Percentiles rank a stretch among this genome's conserved stretches.
Evolutionary conservation across 2,797 vertebrate species (phyloP).

Genomic region (Cheirogaleus major): DNA sequence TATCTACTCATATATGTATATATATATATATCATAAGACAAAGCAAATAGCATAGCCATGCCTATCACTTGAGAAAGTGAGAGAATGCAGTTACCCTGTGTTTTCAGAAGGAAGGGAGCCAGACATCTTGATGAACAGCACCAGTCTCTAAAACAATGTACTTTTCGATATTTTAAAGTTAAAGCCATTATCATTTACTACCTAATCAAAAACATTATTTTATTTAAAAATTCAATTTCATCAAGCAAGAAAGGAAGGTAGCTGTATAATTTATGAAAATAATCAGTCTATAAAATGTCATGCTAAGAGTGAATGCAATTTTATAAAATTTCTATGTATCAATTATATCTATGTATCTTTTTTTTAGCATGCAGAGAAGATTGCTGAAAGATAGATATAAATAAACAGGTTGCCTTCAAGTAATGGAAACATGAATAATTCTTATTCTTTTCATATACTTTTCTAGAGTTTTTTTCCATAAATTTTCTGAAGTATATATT

Average conservation of each 20-base stretch:
- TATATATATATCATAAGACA: not conserved
- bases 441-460: not conserved
- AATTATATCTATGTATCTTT: not conserved
- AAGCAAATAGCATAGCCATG: not conserved
- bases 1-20: not conserved
- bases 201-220: not conserved
- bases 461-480: not conserved
- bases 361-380: not conserved
- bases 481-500: not conserved
- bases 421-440: not conserved
- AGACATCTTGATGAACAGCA: not conserved
- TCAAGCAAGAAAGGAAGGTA: not conserved
- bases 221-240: not conserved
- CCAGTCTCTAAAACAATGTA: not conserved
- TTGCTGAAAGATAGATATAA: not conserved
- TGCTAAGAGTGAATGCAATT: not conserved
- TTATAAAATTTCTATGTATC: not conserved
- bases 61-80: not conserved
- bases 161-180: not conserved
- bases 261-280: not conserved
- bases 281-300: not conserved
- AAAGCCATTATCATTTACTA: not conserved
- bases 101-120: not conserved
- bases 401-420: not conserved
- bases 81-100: rapidly evolving